A percentile compares a stretch with the other conserved stretches of the same genome.
Evolutionary conservation across 2,888 invertebrate species (phyloP).

Genomic region (Patella caerulea): DNA sequence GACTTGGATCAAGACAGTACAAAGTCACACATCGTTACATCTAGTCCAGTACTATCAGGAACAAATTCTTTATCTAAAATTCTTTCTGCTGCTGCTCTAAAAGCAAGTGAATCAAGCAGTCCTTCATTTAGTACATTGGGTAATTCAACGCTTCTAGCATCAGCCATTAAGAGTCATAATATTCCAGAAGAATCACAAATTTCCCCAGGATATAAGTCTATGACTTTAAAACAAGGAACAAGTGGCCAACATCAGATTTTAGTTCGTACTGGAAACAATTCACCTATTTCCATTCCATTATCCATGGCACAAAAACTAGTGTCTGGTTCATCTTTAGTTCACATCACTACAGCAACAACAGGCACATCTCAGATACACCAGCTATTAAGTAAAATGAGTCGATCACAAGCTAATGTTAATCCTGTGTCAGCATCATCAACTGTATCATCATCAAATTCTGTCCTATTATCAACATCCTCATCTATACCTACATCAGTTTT

Average conservation of each 20-base stretch:
- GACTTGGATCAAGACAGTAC: not conserved
- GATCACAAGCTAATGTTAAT: slow-evolving; percentile 14
- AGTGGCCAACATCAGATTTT: slow-evolving; percentile 15
- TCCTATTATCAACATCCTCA: not conserved
- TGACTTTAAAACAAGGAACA: slow-evolving; percentile 11
- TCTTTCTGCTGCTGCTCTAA: slow-evolving; percentile 17
- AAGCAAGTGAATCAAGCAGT: slow-evolving; percentile 3
- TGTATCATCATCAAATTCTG: slow-evolving; percentile 10
- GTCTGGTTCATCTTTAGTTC: slow-evolving; percentile 41
- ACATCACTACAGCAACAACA: slow-evolving; percentile 49
- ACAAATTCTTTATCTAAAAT: slow-evolving; percentile 20
- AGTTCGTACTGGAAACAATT: slow-evolving; percentile 20
- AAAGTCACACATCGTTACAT: not conserved
- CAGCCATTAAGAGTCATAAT: slow-evolving; percentile 17
- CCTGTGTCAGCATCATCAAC: not conserved
- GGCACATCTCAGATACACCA: slow-evolving; percentile 66
- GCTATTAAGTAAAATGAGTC: slow-evolving; percentile 51
- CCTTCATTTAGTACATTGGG: not conserved
- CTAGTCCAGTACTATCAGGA: not conserved
- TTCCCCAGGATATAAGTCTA: not conserved
- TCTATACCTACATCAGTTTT: slow-evolving; percentile 13
- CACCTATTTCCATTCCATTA: slow-evolving; percentile 28
- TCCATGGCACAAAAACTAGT: slow-evolving; percentile 31
- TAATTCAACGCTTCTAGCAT: slow-evolving; percentile 12
- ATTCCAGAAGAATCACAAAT: not conserved